These are phyloP conservation scores for Barnardius zonarius DNA, from an alignment of 2,113 vertebrate genomes.

Conservation along the genomic window DNA sequence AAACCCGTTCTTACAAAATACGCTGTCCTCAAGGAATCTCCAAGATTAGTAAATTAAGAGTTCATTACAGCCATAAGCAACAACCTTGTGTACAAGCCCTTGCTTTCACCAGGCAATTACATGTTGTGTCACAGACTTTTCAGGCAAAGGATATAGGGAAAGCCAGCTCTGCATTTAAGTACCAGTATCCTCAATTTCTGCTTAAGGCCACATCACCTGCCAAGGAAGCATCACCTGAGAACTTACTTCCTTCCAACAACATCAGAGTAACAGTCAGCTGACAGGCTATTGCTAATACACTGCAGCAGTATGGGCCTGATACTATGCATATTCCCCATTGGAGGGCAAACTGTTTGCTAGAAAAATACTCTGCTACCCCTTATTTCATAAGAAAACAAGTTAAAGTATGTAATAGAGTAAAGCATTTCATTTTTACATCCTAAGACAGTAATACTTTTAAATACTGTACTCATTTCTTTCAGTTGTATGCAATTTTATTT, in stretches of 20 bases:
- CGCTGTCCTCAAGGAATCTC: background rate
- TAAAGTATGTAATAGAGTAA: background rate
- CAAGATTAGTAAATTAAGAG: background rate
- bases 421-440: background rate
- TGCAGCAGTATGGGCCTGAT: background rate
- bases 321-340: background rate
- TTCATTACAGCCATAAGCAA: background rate
- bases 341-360: background rate
- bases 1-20: background rate
- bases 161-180: constrained; percentile 35
- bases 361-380: background rate
- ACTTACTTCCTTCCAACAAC: background rate
- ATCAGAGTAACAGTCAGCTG: background rate
- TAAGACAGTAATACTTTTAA: background rate
- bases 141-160: background rate
- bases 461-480: constrained; percentile 7
- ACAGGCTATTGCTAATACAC: background rate
- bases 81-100: background rate
- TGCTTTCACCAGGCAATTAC: background rate
- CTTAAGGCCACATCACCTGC: background rate
- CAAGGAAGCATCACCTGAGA: background rate
- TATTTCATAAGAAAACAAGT: background rate
- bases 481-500: background rate
- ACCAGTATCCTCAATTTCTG: constrained; percentile 1
- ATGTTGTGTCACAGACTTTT: background rate